Evolutionary conservation across 2,797 vertebrate genomes (phyloP).

Genomic region (Eleutherodactylus coqui): DNA sequence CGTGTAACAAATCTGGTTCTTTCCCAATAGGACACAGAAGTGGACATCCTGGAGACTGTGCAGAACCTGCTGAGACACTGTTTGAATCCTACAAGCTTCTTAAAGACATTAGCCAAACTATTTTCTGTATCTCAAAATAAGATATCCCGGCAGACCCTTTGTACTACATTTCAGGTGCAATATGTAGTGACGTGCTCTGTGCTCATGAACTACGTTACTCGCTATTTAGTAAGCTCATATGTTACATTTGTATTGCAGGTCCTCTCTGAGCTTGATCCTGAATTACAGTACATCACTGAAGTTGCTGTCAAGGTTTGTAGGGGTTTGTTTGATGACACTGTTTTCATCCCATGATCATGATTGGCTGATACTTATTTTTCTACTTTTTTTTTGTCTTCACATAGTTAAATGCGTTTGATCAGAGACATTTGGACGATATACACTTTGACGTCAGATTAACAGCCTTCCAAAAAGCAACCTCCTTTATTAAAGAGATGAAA

Average conservation of each 20-base stretch:
- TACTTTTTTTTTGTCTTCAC: background rate
- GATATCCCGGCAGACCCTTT: slow-evolving; percentile 86
- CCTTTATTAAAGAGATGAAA: slow-evolving; percentile 83
- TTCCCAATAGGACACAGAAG: slow-evolving; percentile 84
- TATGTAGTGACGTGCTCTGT: background rate
- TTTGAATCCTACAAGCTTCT: slow-evolving; percentile 79
- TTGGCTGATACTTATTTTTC: background rate
- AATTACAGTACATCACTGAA: slow-evolving; percentile 86
- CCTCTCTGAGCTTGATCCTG: slow-evolving; percentile 85
- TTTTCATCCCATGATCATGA: too few relatives aligned
- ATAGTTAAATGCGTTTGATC: slow-evolving; percentile 89
- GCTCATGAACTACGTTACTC: background rate
- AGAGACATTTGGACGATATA: slow-evolving; percentile 91
- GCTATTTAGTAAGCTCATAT: background rate
- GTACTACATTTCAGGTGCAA: slow-evolving; percentile 87
- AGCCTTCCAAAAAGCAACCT: slow-evolving; percentile 85
- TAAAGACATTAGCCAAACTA: slow-evolving; percentile 87
- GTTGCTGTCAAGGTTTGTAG: slow-evolving; percentile 83
- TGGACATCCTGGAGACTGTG: slow-evolving; percentile 90
- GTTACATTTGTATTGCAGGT: slow-evolving; percentile 74
- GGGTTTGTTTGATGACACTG: background rate
- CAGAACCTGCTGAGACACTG: slow-evolving; percentile 91
- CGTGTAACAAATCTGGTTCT: background rate
- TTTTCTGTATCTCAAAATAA: slow-evolving; percentile 89
- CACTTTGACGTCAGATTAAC: slow-evolving; percentile 90